Base-by-base conservation (phyloP, 2,888 invertebrate genomes). In the Aphodius granarius region DNA sequence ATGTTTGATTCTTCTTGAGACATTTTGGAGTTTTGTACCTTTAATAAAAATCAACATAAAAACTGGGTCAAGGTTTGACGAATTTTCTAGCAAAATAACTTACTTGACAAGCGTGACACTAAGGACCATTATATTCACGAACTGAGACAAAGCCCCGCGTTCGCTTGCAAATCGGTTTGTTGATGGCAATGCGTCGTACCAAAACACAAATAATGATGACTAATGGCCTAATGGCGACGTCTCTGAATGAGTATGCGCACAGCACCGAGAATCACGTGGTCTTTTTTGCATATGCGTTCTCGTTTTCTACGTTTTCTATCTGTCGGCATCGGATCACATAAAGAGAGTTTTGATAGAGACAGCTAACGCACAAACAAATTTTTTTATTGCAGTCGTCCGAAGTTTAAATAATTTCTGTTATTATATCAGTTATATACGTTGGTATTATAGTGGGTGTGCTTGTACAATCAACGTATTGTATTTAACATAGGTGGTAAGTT, bases 1-100 rank as follows among this genome's bases (percentile, higher is more conserved):
- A 87, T 81, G 80, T 80, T 84, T 78, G 82, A 80, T 80, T 87
- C 87, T 82, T 86, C 86, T 84, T 84, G 85, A 77, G 86, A 83
- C 85, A 86, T 86, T 81, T 81, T 83, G 82, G 80, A 71, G 63
- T 73, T 75, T 70, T 66, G 17, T 66, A 73, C 73, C 75, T 77
- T 66, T 65, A 68, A 73, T 73, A 73, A 62, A 43, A 66, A 62
- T 71, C 65, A 62, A 43, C 21, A 17, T 21, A 68, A 73, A 62
- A 75, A 73, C 73, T 77, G 72, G 77, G 75, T 77, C 77, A 77
- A 73, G 75, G 71, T 70, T 75, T 65, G 65, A 63, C 63, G 21
- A 20, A 20, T 22, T 70, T 23, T 5, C 13, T 13, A n/a, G 43
- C 64, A 70, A 68, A 63, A 43, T 76, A 66, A 77, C 77, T 22